Conservation (phyloP, 2,797 vertebrate genomes). For the Thripadectes ignobilis region DNA sequence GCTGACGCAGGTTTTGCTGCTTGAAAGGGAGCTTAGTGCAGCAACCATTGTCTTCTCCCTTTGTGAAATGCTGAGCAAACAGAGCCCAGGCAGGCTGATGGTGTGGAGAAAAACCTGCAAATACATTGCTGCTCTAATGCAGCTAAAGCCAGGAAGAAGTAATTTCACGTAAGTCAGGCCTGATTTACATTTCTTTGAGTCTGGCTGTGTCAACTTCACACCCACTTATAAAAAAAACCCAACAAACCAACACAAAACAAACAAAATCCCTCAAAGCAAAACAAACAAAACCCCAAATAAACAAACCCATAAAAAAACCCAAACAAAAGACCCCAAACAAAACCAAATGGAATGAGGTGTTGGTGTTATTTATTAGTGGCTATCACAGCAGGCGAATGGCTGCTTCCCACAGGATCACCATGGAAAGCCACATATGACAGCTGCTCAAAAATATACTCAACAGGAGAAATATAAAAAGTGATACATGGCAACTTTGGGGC, state of each 20-base stretch:
- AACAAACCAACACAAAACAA: background rate
- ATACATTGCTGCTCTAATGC: background rate
- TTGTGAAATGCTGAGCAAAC: accelerated
- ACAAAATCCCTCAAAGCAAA: background rate
- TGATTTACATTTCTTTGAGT: background rate
- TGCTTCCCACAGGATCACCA: background rate
- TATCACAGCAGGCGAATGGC: accelerated
- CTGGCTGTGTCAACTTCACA: background rate
- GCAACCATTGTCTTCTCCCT: background rate
- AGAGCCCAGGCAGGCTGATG: background rate
- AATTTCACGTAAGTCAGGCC: background rate
- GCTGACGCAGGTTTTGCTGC: background rate
- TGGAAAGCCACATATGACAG: background rate
- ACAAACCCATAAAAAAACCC: background rate
- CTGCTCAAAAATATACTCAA: background rate
- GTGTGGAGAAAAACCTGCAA: background rate
- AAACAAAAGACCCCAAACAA: background rate
- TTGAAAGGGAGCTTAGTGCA: background rate
- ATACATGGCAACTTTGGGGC: background rate
- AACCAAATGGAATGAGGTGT: background rate
- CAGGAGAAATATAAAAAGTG: background rate
- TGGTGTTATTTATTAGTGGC: background rate
- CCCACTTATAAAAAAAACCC: background rate
- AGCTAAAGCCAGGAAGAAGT: background rate
- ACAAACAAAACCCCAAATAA: background rate